These are phyloP conservation scores for Taxidea taxus DNA, from an alignment of 2,113 vertebrate genomes.

Conservation along the genomic window DNA sequence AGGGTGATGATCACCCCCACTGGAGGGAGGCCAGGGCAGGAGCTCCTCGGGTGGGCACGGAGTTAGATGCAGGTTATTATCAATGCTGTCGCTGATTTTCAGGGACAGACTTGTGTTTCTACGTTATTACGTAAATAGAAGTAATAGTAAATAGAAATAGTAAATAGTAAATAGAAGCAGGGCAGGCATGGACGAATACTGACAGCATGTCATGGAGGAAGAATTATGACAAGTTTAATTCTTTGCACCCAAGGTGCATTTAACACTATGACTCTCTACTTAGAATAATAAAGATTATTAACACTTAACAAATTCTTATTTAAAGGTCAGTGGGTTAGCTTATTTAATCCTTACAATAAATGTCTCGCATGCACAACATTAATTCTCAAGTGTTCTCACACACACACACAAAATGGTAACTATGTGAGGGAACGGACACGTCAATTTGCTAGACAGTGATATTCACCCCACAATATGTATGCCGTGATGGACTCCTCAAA, in stretches of 20 bases:
- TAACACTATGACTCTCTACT: neutral
- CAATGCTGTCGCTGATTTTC: neutral
- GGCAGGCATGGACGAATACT: neutral
- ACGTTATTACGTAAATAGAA: neutral
- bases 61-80: neutral
- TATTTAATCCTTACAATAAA: neutral
- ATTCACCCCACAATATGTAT: neutral
- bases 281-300: neutral
- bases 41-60: neutral
- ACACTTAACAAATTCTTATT: neutral
- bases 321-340: neutral
- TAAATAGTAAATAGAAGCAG: neutral
- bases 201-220: neutral
- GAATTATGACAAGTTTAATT: neutral
- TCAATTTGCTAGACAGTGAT: neutral
- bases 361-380: neutral
- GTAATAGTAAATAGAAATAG: neutral
- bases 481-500: neutral
- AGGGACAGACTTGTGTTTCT: neutral
- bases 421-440: neutral
- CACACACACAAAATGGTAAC: neutral
- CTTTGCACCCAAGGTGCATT: neutral
- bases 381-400: neutral
- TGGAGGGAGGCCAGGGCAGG: neutral
- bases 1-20: neutral